These are phyloP conservation scores for Ephydatia muelleri DNA, from an alignment of 37 sponge, comb jelly and placozoan species.

Conservation along the genomic window DNA sequence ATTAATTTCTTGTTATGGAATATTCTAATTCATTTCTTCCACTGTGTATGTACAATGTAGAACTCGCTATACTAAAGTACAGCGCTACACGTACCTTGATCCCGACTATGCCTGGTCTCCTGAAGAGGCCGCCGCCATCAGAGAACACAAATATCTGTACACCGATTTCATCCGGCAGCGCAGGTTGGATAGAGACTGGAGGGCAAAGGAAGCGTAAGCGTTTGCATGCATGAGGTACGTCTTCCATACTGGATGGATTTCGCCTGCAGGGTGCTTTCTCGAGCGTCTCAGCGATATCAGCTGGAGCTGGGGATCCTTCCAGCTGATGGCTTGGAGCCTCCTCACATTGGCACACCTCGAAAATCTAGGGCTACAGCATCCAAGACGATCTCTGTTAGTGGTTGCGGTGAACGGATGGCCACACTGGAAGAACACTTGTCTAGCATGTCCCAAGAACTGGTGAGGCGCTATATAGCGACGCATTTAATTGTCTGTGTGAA, in stretches of 20 bases:
- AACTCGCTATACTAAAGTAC: constrained; percentile 63
- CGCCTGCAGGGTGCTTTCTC: constrained; percentile 7
- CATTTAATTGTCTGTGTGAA: no score
- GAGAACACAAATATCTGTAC: constrained; percentile 45
- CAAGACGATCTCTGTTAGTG: neutral
- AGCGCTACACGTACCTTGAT: constrained; percentile 81
- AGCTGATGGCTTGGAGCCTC: constrained; percentile 56
- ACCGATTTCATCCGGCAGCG: constrained; percentile 38
- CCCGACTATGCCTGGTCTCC: constrained; percentile 65
- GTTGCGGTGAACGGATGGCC: neutral
- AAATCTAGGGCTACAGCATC: neutral
- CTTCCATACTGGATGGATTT: neutral
- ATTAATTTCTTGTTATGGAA: neutral
- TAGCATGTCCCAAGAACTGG: neutral
- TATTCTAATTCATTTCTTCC: no score
- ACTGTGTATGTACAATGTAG: no score
- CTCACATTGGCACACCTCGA: constrained; percentile 8
- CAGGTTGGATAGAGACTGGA: constrained; percentile 37
- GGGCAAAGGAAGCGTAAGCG: constrained; percentile 47
- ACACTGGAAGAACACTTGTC: neutral
- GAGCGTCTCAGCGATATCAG: neutral
- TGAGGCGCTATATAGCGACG: no score
- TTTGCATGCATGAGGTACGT: neutral
- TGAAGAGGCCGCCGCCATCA: constrained; percentile 22
- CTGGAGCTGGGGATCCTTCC: constrained; percentile 68